Evolutionary conservation across 2,113 vertebrate species (phyloP), one percentile per base, ranked within the genome.

Genomic region (Gulo gulo): DNA sequence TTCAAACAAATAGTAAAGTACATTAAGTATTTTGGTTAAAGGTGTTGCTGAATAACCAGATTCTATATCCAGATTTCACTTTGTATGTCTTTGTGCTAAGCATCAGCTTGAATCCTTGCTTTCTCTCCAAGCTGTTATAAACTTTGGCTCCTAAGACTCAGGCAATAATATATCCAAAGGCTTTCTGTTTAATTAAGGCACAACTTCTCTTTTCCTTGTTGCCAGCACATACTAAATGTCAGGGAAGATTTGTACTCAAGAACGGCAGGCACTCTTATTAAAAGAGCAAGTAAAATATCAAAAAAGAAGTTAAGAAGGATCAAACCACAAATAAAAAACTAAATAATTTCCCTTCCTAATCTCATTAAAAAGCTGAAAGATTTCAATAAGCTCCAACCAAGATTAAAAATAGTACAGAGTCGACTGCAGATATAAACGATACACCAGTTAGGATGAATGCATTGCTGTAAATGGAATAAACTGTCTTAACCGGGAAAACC

Each of bases 341-440:
- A 95, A 71, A n/a, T 36, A 92, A 92, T 52, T 61, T 82, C 61
- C 24, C 61, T 95, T 90, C 55, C 50, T 90, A 47, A n/a, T 13
- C 59, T 92, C 89, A 34, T 47, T 47, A 95, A 89, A 76, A 65
- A 95, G 63, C 13, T 50, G 34, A 89, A 76, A 73, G 31, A 90
- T 59, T 3, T 90, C 6, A 94, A 93, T 84, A 86, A 80, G 13
- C 67, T 63, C 81, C 65, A 96, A 81, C 3, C 16, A 71, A 96
- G 80, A 87, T 90, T 82, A 88, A 91, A 95, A 95, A 92, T 84
- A 96, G 92, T 52, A 81, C 39, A 94, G 61, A 96, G 50, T 29
- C 39, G 86, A 87, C 1, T 87, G 6, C 1, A 85, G 63, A 90
- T 69, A 91, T 26, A 92, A 87, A 96, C 29, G 45, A 94, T 24